Conservation (phyloP, 2,888 invertebrate genomes). For the Ectemnius lituratus region DNA sequence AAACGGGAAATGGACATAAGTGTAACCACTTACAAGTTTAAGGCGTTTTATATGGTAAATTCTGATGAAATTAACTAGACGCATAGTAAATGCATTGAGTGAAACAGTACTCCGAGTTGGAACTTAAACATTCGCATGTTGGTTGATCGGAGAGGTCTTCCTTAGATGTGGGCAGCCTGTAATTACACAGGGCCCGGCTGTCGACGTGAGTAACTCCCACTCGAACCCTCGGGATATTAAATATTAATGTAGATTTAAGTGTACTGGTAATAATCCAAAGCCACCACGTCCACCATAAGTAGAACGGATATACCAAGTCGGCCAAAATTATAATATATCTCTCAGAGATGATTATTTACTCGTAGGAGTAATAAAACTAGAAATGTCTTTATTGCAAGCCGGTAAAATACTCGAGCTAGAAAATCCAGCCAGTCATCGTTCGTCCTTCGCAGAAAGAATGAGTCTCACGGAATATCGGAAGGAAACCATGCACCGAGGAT, state of each 20-base stretch:
- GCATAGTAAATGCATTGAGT: too few species aligned
- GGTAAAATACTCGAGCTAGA: not conserved
- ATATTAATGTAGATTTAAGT: conserved; percentile 76
- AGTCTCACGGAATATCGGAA: conserved; percentile 23
- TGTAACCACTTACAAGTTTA: conserved; percentile 48
- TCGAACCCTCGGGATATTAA: conserved; percentile 72
- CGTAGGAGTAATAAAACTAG: too few species aligned
- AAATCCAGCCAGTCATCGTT: conserved; percentile 32
- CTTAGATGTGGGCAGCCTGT: conserved; percentile 66
- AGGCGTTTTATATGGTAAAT: too few species aligned
- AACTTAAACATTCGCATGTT: too few species aligned
- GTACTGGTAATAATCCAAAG: conserved; percentile 56
- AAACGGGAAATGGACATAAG: conserved; percentile 59
- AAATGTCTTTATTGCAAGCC: too few species aligned
- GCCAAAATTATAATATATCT: too few species aligned
- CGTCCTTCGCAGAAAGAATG: conserved; percentile 31
- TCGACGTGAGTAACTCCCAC: conserved; percentile 70
- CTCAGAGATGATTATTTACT: too few species aligned
- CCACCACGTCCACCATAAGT: not conserved
- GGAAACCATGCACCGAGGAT: conserved; percentile 4
- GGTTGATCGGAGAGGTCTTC: too few species aligned
- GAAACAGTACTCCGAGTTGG: too few species aligned
- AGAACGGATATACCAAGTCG: not conserved
- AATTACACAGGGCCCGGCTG: conserved; percentile 72
- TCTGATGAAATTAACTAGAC: too few species aligned